Evolutionary conservation across 2,113 vertebrate species (phyloP).

Genomic region (Neotoma lepida): DNA sequence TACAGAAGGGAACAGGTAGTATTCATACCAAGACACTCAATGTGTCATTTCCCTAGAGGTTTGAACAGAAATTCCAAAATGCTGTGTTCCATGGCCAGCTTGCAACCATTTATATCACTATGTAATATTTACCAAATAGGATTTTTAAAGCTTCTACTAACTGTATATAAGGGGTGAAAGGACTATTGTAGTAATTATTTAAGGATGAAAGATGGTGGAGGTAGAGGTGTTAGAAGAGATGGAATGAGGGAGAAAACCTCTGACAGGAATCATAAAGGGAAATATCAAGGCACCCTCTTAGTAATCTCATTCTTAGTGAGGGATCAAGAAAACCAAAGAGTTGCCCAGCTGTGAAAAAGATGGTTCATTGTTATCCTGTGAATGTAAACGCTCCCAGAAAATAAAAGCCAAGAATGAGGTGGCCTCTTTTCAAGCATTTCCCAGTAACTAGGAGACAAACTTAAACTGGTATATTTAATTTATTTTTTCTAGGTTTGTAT

Average conservation of each 20-base stretch:
- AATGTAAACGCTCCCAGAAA: not conserved
- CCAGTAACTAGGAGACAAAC: not conserved
- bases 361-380: not conserved
- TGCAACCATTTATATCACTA: not conserved
- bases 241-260: not conserved
- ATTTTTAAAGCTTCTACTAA: not conserved
- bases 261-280: not conserved
- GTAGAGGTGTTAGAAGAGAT: not conserved
- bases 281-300: not conserved
- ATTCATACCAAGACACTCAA: not conserved
- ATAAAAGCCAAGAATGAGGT: not conserved
- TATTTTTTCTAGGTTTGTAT: not conserved
- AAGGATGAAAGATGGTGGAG: not conserved
- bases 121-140: not conserved
- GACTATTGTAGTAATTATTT: not conserved
- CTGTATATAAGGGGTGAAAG: not conserved
- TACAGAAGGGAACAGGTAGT: not conserved
- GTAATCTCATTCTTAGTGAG: not conserved
- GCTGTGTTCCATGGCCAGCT: not conserved
- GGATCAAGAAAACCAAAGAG: not conserved
- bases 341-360: not conserved
- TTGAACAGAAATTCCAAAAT: not conserved
- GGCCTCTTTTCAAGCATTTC: not conserved
- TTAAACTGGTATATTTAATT: not conserved
- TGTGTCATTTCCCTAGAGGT: too few relatives aligned